These are phyloP conservation scores for Phenganax subtilis DNA, from an alignment of 92 coral and sea anemone species.

Conservation along the genomic window DNA sequence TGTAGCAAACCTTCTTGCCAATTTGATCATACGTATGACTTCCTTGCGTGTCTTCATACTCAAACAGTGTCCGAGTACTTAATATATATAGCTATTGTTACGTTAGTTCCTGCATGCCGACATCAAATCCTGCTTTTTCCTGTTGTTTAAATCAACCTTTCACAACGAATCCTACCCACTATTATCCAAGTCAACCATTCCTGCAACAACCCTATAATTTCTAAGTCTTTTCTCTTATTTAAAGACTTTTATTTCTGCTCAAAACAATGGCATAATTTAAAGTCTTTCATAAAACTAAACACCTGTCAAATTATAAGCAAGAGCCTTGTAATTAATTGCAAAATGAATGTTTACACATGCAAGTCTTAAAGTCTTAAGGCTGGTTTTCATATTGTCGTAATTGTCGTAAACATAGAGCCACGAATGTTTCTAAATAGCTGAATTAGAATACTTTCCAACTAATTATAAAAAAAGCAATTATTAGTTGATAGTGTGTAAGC, in stretches of 20 bases:
- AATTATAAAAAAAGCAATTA: no score
- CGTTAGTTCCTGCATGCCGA: conserved; percentile 6
- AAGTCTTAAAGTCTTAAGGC: neutral
- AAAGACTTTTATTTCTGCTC: conserved; percentile 3
- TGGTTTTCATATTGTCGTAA: neutral
- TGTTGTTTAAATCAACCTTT: neutral
- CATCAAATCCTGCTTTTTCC: conserved; percentile 5
- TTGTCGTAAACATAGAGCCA: neutral
- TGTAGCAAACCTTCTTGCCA: neutral
- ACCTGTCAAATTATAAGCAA: neutral
- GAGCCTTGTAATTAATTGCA: conserved; percentile 4
- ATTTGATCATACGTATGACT: neutral
- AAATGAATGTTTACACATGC: neutral
- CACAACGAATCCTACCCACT: neutral
- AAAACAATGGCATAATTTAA: neutral
- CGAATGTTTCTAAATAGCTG: neutral
- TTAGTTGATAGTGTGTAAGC: no score
- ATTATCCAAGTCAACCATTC: neutral
- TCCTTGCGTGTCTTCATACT: neutral
- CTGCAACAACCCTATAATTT: neutral
- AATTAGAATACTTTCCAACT: neutral
- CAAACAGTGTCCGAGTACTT: neutral
- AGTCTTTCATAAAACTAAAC: neutral
- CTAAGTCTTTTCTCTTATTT: neutral
- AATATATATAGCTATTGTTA: neutral